Evolutionary conservation across 2,888 invertebrate species (phyloP).

Genomic region (Bombyx huttoni): DNA sequence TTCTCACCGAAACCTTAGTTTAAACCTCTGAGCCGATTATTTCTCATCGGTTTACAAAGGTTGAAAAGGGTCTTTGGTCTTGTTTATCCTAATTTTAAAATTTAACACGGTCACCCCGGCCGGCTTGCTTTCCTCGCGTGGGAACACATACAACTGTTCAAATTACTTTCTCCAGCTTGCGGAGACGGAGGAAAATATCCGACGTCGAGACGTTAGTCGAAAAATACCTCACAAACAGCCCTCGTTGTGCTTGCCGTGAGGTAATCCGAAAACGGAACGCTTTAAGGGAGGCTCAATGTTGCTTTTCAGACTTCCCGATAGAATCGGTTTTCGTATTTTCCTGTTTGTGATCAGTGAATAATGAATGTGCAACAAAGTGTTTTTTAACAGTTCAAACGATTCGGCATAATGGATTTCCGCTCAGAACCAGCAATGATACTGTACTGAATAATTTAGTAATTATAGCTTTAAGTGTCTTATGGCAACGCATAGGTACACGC

Average conservation of each 20-base stretch:
- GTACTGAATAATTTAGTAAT: slow-evolving; percentile 24
- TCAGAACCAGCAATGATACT: slow-evolving; percentile 34
- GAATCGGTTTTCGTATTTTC: slow-evolving; percentile 7
- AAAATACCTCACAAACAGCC: slow-evolving; percentile 38
- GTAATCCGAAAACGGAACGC: slow-evolving; percentile 22
- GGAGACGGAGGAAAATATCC: slow-evolving; percentile 34
- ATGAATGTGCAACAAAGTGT: background rate
- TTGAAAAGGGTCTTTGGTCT: slow-evolving; percentile 2
- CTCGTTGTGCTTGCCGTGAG: slow-evolving; percentile 14
- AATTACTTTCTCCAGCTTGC: slow-evolving; percentile 42
- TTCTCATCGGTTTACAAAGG: background rate
- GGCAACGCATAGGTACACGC: slow-evolving; percentile 52
- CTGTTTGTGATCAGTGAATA: background rate
- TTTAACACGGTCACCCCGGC: slow-evolving; percentile 20
- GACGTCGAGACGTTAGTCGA: slow-evolving; percentile 15
- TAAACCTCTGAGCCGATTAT: background rate
- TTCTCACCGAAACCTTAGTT: background rate
- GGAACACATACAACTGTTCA: slow-evolving; percentile 51
- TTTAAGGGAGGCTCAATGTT: slow-evolving; percentile 5
- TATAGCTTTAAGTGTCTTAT: slow-evolving; percentile 69
- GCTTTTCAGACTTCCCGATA: background rate
- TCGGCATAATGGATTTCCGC: slow-evolving; percentile 12
- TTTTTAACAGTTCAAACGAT: background rate
- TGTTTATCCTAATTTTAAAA: slow-evolving; percentile 24
- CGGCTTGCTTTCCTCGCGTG: slow-evolving; percentile 28